phyloP scores from a whole-genome alignment of 1,140 invertebrate species.

The Drosophila simulans region DNA sequence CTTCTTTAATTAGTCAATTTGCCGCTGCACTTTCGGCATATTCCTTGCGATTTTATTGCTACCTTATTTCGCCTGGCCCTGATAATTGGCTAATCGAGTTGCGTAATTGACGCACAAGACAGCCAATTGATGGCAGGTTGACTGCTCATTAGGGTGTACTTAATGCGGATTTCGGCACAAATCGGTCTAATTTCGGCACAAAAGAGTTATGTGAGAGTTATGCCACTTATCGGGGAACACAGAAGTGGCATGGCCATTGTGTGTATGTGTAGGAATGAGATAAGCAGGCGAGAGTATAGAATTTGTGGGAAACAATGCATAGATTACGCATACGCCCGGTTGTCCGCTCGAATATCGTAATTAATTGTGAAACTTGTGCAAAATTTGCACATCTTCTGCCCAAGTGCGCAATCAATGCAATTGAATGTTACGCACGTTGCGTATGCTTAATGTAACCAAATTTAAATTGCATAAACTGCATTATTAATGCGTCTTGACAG shows the following conservation, averaged over 20 bases:
- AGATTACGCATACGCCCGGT: conserved; percentile 54
- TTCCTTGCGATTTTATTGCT: conserved; percentile 19
- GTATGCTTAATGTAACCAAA: conserved; percentile 39
- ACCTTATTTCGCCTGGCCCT: background rate
- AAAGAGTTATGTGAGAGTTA: conserved; percentile 16
- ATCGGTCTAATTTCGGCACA: background rate
- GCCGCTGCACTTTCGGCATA: conserved; percentile 9
- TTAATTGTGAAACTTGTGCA: conserved; percentile 60
- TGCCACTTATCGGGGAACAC: conserved; percentile 16
- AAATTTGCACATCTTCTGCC: conserved; percentile 53
- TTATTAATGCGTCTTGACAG: conserved; percentile 40
- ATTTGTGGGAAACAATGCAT: background rate
- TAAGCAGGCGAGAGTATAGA: background rate
- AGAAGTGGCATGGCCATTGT: background rate
- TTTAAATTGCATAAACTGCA: conserved; percentile 22
- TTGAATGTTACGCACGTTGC: background rate
- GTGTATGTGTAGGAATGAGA: background rate
- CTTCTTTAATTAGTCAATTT: conserved; percentile 47
- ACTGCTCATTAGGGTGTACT: conserved; percentile 16
- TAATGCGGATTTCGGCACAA: conserved; percentile 2
- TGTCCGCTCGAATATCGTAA: conserved; percentile 51
- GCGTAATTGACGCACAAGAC: conserved; percentile 22
- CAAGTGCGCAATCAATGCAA: conserved; percentile 59
- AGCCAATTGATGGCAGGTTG: conserved; percentile 33
- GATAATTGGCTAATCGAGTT: conserved; percentile 41